A percentile compares a stretch with the other conserved stretches of the same genome.
Conservation (phyloP, 2,113 vertebrate species). For the Lates calcarifer region DNA sequence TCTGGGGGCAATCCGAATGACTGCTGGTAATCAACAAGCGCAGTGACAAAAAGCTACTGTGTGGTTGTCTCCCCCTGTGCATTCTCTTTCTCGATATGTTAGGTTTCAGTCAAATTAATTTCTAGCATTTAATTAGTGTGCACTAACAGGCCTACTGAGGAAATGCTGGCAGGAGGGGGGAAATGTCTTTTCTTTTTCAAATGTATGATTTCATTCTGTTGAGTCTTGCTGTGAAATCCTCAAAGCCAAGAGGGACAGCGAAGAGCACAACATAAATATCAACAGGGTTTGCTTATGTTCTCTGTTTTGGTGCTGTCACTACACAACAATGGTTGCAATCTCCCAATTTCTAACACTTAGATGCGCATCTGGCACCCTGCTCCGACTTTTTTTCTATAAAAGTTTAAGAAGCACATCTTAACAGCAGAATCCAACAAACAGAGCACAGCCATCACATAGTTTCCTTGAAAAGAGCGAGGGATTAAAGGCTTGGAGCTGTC, state of each 20-base stretch:
- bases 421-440: slow-evolving; percentile 35
- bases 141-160: slow-evolving; percentile 48
- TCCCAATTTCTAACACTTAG: slow-evolving; percentile 35
- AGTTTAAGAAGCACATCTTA: slow-evolving; percentile 47
- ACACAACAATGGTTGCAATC: slow-evolving; percentile 10
- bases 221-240: slow-evolving; percentile 40
- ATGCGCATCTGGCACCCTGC: slow-evolving; percentile 24
- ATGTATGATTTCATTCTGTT: slow-evolving; percentile 50
- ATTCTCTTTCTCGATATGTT: slow-evolving; percentile 45
- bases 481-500: slow-evolving; percentile 70
- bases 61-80: slow-evolving; percentile 36
- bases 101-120: slow-evolving; percentile 67
- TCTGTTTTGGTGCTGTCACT: slow-evolving; percentile 40
- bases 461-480: slow-evolving; percentile 61
- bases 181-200: slow-evolving; percentile 47
- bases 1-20: slow-evolving; percentile 39
- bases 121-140: slow-evolving; percentile 70
- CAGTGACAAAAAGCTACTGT: slow-evolving; percentile 44
- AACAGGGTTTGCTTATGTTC: slow-evolving; percentile 45
- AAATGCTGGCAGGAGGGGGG: slow-evolving; percentile 37
- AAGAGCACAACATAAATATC: slow-evolving; percentile 43
- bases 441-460: slow-evolving; percentile 32
- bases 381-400: slow-evolving; percentile 42
- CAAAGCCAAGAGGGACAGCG: slow-evolving; percentile 42
- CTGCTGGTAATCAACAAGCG: slow-evolving; percentile 54